These are phyloP conservation scores for Gnatocerus cornutus DNA, from an alignment of 2,888 invertebrate species.

Conservation along the genomic window DNA sequence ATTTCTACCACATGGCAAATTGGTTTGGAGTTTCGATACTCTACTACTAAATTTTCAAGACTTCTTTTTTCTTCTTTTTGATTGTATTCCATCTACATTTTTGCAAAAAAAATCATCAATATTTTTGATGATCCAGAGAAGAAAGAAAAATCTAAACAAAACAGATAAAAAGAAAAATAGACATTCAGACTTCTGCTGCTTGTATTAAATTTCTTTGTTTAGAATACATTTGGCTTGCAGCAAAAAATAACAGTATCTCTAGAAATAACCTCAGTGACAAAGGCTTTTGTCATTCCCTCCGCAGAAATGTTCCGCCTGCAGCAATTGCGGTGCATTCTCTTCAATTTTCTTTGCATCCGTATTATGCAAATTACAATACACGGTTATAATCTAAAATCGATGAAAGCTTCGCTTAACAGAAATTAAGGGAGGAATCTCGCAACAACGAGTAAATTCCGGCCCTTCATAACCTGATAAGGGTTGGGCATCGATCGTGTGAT, in stretches of 20 bases:
- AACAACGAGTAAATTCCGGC: conserved; percentile 13
- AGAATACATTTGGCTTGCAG: too few relatives aligned
- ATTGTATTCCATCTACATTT: too few relatives aligned
- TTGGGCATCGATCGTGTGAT: conserved; percentile 31
- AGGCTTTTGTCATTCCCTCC: conserved; percentile 4
- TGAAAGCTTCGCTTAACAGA: neutral
- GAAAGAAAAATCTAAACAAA: too few relatives aligned
- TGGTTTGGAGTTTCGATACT: too few relatives aligned
- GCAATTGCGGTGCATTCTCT: conserved; percentile 4
- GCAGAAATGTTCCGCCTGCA: neutral
- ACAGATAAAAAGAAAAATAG: too few relatives aligned
- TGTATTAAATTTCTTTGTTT: too few relatives aligned
- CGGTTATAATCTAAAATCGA: conserved; percentile 23
- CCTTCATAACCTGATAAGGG: conserved; percentile 18
- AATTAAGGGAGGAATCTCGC: conserved; percentile 18
- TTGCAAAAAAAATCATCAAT: too few relatives aligned
- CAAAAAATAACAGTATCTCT: neutral
- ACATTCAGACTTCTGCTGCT: too few relatives aligned
- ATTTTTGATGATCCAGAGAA: too few relatives aligned
- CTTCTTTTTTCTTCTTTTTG: too few relatives aligned
- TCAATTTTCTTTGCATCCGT: conserved; percentile 1
- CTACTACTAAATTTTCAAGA: too few relatives aligned
- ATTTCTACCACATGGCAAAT: too few relatives aligned
- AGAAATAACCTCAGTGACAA: neutral
- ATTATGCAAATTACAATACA: conserved; percentile 7